Evolutionary conservation across 30 jellyfish, hydroid and myxozoan species (phyloP).

Genomic region (Cassiopea andromeda): DNA sequence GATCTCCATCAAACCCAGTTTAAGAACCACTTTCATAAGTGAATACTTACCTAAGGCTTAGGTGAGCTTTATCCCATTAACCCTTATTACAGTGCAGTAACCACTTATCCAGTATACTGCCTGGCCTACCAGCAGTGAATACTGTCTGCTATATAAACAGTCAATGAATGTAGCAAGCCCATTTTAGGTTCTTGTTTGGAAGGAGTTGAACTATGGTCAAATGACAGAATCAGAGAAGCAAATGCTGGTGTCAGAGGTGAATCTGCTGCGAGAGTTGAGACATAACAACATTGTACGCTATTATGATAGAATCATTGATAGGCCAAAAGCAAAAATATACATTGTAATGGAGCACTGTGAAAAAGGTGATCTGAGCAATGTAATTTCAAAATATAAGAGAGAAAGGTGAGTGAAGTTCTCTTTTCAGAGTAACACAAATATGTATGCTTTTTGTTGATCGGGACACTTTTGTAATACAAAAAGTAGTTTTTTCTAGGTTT

Average conservation of each 20-base stretch:
- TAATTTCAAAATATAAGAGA: constrained; percentile 67
- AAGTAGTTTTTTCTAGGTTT: too few species aligned
- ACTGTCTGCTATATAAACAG: background rate
- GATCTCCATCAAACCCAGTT: too few species aligned
- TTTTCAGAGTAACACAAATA: too few species aligned
- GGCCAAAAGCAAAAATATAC: constrained; percentile 74
- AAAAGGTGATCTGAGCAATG: constrained; percentile 81
- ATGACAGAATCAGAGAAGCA: constrained; percentile 90
- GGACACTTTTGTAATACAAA: too few species aligned
- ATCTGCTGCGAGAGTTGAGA: constrained; percentile 82
- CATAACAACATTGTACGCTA: constrained; percentile 87
- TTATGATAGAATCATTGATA: constrained; percentile 85
- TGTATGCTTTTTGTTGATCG: too few species aligned
- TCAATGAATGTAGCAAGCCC: background rate
- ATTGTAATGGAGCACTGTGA: constrained; percentile 94
- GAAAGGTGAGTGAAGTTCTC: constrained; percentile 64
- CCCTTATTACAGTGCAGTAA: too few species aligned
- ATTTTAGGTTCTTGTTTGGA: constrained; percentile 84
- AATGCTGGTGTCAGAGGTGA: constrained; percentile 89
- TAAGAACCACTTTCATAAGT: too few species aligned
- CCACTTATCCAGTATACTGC: too few species aligned
- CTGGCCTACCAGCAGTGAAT: too few species aligned
- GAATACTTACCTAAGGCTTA: too few species aligned
- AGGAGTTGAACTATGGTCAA: constrained; percentile 85
- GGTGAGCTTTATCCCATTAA: too few species aligned